A percentile compares a stretch with the other conserved stretches of the same genome.
Evolutionary conservation across 2,797 vertebrate genomes (phyloP).

Genomic region (Hoplostethus mediterraneus): DNA sequence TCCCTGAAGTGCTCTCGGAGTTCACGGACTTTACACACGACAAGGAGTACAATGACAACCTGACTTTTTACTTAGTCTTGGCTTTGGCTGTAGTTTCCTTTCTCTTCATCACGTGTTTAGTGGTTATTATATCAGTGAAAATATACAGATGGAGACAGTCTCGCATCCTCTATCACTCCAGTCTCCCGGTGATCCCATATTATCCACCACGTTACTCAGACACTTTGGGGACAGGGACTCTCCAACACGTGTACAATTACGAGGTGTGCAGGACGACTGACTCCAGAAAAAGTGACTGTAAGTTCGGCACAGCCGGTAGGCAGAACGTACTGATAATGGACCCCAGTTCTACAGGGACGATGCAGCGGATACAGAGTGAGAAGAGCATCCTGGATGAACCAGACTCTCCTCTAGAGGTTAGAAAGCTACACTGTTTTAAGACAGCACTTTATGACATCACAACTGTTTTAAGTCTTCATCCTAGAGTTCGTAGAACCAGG

Average conservation of each 20-base stretch:
- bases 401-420: no score
- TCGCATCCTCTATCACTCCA: constrained; percentile 48
- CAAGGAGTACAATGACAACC: constrained; percentile 57
- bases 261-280: constrained; percentile 44
- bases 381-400: no score
- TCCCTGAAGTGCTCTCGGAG: constrained; percentile 77
- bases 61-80: constrained; percentile 63
- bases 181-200: constrained; percentile 66
- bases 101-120: constrained; percentile 54
- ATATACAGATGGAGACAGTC: constrained; percentile 62
- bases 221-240: constrained; percentile 39
- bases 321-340: no score
- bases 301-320: no score
- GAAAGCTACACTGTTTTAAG: no score
- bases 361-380: no score
- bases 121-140: constrained; percentile 58
- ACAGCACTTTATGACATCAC: no score
- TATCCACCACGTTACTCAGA: constrained; percentile 60
- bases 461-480: no score
- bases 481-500: no score
- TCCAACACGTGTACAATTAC: constrained; percentile 46
- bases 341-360: no score
- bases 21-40: constrained; percentile 66
- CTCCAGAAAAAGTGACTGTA: neutral
- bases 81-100: constrained; percentile 58